Conservation (phyloP, 2,797 vertebrate species). For the Anomalospiza imberbis region DNA sequence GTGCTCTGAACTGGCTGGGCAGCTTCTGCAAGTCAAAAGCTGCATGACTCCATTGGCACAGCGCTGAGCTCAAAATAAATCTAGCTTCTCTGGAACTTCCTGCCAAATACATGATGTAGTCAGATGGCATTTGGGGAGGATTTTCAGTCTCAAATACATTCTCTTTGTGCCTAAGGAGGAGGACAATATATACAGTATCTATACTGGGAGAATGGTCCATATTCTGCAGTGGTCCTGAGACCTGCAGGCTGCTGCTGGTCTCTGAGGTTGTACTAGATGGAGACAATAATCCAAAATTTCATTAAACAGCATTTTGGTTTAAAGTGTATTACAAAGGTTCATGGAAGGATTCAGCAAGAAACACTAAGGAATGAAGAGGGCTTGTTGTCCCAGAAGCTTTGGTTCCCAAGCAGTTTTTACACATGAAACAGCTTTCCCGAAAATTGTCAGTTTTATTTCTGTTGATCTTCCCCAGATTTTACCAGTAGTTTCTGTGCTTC, state of each 20-base stretch:
- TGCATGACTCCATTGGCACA: background rate
- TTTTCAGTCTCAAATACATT: background rate
- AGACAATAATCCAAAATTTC: background rate
- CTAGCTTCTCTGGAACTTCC: background rate
- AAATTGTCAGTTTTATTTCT: background rate
- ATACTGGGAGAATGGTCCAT: background rate
- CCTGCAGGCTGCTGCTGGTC: background rate
- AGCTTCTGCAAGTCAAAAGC: background rate
- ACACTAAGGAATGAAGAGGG: background rate
- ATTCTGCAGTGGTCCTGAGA: background rate
- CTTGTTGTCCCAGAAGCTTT: background rate
- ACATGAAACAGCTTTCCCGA: background rate
- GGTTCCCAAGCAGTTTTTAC: background rate
- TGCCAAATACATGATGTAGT: slow-evolving; percentile 33
- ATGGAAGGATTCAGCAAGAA: background rate
- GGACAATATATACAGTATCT: background rate
- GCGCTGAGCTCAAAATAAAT: slow-evolving; percentile 37
- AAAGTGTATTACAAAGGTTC: background rate
- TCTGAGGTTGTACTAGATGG: background rate
- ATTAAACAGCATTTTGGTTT: background rate
- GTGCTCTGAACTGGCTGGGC: background rate
- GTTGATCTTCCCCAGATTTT: background rate
- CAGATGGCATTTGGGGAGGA: slow-evolving; percentile 15
- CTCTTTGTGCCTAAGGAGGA: background rate
- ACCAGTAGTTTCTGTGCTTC: background rate